Evolutionary conservation across 2,113 vertebrate genomes (phyloP).

Genomic region (Ptyas mucosa): DNA sequence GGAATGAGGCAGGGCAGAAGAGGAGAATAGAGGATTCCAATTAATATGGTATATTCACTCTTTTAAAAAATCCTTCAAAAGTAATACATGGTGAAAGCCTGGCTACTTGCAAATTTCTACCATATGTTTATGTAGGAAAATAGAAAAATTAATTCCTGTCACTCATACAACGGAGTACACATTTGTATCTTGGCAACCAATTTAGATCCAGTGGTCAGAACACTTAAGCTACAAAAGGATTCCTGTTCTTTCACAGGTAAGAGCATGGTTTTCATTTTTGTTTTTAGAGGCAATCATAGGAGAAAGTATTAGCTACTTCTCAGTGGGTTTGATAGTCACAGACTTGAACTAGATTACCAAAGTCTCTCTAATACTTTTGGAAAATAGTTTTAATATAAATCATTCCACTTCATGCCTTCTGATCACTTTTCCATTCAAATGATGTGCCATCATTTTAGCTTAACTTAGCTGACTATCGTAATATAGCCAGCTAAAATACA

Average conservation of each 20-base stretch:
- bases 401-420: not conserved
- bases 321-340: constrained; percentile 1
- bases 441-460: not conserved
- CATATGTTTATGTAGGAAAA: not conserved
- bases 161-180: not conserved
- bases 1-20: not conserved
- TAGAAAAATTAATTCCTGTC: not conserved
- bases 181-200: constrained; percentile 11
- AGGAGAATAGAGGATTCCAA: not conserved
- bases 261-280: not conserved
- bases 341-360: constrained; percentile 29
- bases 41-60: not conserved
- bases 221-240: constrained; percentile 4
- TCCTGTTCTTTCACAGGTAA: not conserved
- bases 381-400: constrained; percentile 28
- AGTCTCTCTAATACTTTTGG: not conserved
- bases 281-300: not conserved
- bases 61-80: not conserved
- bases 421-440: not conserved
- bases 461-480: constrained; percentile 14
- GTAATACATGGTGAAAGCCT: not conserved
- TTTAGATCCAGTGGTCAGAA: rapidly evolving
- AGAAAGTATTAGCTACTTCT: not conserved
- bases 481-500: constrained; percentile 21
- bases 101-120: not conserved